phyloP scores from a whole-genome alignment of 2,888 invertebrate genomes.

The Petrolisthes manimaculis region DNA sequence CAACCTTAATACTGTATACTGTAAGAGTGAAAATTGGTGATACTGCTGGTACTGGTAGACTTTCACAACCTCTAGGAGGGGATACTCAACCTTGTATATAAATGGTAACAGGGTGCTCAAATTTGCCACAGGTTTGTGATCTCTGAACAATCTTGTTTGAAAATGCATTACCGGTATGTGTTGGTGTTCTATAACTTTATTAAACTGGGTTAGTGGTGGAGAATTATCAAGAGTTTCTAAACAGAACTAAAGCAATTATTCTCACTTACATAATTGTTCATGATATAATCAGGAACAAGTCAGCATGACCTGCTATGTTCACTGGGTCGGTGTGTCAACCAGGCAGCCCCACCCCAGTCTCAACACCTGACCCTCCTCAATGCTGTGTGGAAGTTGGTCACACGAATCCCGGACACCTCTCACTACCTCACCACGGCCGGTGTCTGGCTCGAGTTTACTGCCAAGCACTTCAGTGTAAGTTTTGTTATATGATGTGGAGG shows the following conservation, averaged over 20 bases:
- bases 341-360: conserved; percentile 34
- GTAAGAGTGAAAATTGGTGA: too few relatives aligned
- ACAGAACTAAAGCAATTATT: background rate
- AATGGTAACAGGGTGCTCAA: too few relatives aligned
- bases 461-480: conserved; percentile 56
- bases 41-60: too few relatives aligned
- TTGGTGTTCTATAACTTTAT: too few relatives aligned
- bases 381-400: conserved; percentile 54
- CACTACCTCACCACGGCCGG: conserved; percentile 54
- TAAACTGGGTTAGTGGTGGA: too few relatives aligned
- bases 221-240: background rate
- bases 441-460: conserved; percentile 62
- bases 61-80: too few relatives aligned
- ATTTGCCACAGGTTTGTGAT: too few relatives aligned
- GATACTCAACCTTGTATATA: too few relatives aligned
- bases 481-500: background rate
- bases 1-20: too few relatives aligned
- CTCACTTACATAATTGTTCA: background rate
- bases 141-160: too few relatives aligned
- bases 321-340: conserved; percentile 42
- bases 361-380: conserved; percentile 49
- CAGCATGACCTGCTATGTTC: conserved; percentile 40
- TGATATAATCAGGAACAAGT: conserved; percentile 26
- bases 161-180: too few relatives aligned
- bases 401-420: conserved; percentile 29